phyloP scores from a whole-genome alignment of 2,888 invertebrate species.

The Gari tellinella region DNA sequence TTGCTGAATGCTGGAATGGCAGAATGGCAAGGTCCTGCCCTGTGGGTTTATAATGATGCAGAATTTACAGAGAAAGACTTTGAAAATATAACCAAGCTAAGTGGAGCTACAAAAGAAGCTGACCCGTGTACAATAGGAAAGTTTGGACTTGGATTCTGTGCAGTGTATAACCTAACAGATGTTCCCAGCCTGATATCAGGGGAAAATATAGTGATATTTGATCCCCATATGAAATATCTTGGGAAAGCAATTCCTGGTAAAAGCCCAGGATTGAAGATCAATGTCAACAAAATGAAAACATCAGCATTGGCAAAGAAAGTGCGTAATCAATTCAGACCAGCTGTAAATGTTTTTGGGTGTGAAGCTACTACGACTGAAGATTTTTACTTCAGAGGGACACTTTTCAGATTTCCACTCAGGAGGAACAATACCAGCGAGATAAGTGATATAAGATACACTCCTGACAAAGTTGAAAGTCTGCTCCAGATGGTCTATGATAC shows the following conservation, averaged over 20 bases:
- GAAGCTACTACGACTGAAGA: conserved; percentile 12
- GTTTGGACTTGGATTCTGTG: conserved; percentile 82
- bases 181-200: conserved; percentile 81
- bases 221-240: conserved; percentile 78
- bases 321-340: conserved; percentile 72
- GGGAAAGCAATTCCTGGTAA: conserved; percentile 59
- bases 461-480: conserved; percentile 68
- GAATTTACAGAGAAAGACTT: conserved; percentile 79
- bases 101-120: conserved; percentile 78
- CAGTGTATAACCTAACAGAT: conserved; percentile 82
- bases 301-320: conserved; percentile 41
- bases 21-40: conserved; percentile 80
- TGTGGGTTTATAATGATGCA: conserved; percentile 81
- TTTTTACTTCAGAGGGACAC: conserved; percentile 69
- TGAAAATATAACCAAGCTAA: conserved; percentile 78
- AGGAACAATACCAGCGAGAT: conserved; percentile 77
- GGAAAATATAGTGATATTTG: conserved; percentile 79
- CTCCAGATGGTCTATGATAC: conserved; percentile 68
- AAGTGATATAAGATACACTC: conserved; percentile 67
- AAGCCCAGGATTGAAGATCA: conserved; percentile 70
- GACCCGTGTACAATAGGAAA: conserved; percentile 79
- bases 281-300: conserved; percentile 57
- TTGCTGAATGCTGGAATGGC: conserved; percentile 76
- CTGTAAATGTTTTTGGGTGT: conserved; percentile 71
- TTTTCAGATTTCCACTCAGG: conserved; percentile 82